These are phyloP conservation scores for Hetaerina titia DNA, from an alignment of 2,888 invertebrate genomes.

Conservation along the genomic window DNA sequence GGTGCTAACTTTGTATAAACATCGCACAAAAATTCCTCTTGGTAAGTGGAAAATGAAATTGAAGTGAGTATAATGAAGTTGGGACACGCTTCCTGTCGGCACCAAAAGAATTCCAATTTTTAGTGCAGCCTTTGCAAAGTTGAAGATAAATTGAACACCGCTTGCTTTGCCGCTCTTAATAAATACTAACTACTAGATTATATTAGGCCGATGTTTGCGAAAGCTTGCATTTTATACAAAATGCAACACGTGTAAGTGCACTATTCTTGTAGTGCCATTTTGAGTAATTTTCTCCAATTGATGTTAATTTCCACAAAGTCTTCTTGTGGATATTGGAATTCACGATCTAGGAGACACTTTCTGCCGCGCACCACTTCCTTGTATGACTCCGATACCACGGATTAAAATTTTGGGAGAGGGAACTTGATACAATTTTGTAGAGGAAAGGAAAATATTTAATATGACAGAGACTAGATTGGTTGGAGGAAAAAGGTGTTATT, in stretches of 20 bases:
- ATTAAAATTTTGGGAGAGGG: not conserved
- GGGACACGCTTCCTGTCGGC: too few species aligned
- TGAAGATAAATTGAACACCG: not conserved
- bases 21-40: not conserved
- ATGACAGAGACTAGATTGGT: too few species aligned
- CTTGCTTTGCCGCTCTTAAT: not conserved
- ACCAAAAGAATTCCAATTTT: too few species aligned
- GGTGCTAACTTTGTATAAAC: not conserved
- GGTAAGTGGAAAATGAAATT: too few species aligned
- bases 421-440: too few species aligned
- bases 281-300: not conserved
- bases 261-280: not conserved
- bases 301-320: not conserved
- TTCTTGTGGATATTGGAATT: not conserved
- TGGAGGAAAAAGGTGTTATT: too few species aligned
- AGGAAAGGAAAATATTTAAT: too few species aligned
- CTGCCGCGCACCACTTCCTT: not conserved
- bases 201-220: slow-evolving; percentile 60
- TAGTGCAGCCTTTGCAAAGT: not conserved
- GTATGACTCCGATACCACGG: not conserved
- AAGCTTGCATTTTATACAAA: slow-evolving; percentile 41
- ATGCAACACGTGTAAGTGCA: not conserved
- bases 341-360: not conserved
- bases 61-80: too few species aligned
- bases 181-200: not conserved